Evolutionary conservation across 2,888 invertebrate genomes (phyloP).

Genomic region (Cantharis rufa): DNA sequence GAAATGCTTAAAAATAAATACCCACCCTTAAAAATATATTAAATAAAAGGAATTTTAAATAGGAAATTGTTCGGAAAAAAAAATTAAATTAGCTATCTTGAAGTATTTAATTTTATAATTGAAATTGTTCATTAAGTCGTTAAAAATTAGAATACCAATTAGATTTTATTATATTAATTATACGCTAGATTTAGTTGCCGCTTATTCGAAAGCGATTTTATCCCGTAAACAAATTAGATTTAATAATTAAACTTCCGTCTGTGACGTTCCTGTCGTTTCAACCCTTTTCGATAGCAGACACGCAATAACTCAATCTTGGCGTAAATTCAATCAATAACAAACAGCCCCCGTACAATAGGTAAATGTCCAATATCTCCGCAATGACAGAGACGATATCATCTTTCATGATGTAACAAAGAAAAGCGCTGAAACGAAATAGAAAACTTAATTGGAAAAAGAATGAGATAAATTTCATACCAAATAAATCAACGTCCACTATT

Average conservation of each 20-base stretch:
- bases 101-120: neutral
- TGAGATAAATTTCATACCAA: conserved; percentile 33
- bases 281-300: conserved; percentile 16
- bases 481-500: conserved; percentile 33
- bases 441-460: conserved; percentile 34
- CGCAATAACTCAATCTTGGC: conserved; percentile 26
- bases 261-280: conserved; percentile 6
- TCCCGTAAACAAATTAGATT: conserved; percentile 10
- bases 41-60: neutral
- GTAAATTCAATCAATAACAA: conserved; percentile 26
- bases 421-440: conserved; percentile 16
- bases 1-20: neutral
- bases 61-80: neutral
- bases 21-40: neutral
- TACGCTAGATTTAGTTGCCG: conserved; percentile 6
- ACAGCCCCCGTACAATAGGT: conserved; percentile 17
- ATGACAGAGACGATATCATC: conserved; percentile 21
- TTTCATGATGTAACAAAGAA: conserved; percentile 25
- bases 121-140: neutral
- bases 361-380: conserved; percentile 21
- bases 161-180: conserved; percentile 3
- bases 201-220: conserved; percentile 3
- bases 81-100: neutral
- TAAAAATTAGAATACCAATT: conserved; percentile 5
- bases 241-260: conserved; percentile 18